Percentiles rank a stretch among this genome's conserved stretches.
phyloP scores from a whole-genome alignment of 1,140 invertebrate genomes.

The Spodoptera litura region DNA sequence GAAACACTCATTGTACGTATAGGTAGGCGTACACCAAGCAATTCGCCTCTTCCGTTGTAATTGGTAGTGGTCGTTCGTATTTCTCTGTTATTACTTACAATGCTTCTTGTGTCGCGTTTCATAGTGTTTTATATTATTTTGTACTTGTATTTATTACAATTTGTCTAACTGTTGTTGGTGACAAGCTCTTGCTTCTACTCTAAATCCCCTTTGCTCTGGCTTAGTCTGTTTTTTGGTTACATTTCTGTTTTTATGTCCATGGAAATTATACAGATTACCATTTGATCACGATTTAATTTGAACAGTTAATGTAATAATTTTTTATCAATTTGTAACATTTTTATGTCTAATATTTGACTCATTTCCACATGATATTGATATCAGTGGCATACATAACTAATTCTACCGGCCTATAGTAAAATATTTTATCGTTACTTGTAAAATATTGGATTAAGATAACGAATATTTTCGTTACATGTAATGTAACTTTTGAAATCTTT shows the following conservation, averaged over 20 bases:
- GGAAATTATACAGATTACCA: too few relatives aligned
- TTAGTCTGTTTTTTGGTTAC: background rate
- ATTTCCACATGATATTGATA: constrained; percentile 2
- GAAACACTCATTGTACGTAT: constrained; percentile 40
- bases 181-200: too few relatives aligned
- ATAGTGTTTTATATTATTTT: background rate
- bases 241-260: too few relatives aligned
- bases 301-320: background rate
- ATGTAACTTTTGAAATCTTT: too few relatives aligned
- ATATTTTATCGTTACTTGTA: background rate
- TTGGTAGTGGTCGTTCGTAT: constrained; percentile 30
- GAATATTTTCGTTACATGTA: background rate
- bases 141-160: background rate
- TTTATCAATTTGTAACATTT: background rate
- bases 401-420: background rate
- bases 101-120: background rate
- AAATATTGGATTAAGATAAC: constrained; percentile 1
- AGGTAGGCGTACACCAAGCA: constrained; percentile 46
- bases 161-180: too few relatives aligned
- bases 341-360: constrained; percentile 3
- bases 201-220: background rate
- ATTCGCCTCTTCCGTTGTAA: constrained; percentile 48
- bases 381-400: constrained; percentile 4
- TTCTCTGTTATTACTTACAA: background rate
- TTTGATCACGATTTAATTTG: too few relatives aligned